These are phyloP conservation scores for Ploceus nigricollis DNA, from an alignment of 2,113 vertebrate genomes.

Conservation along the genomic window DNA sequence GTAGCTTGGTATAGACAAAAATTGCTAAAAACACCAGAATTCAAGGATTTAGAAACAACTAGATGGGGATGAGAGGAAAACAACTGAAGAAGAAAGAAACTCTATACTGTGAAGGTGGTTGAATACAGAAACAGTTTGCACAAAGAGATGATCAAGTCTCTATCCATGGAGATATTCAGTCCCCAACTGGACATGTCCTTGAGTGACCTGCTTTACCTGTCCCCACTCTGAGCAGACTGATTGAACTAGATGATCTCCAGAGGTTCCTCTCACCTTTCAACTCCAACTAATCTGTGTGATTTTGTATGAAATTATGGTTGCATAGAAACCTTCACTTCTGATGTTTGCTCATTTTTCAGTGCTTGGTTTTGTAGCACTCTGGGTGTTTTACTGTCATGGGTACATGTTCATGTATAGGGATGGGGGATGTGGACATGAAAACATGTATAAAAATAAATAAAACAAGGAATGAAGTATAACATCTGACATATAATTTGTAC, in stretches of 20 bases:
- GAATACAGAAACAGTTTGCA: background rate
- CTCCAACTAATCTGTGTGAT: background rate
- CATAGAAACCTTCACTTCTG: background rate
- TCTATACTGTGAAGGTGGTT: background rate
- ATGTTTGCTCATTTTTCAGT: background rate
- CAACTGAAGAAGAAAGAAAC: background rate
- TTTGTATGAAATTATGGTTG: background rate
- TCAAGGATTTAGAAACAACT: background rate
- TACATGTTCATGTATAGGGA: background rate
- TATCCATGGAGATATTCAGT: background rate
- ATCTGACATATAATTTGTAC: background rate
- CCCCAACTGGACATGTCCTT: fast-evolving
- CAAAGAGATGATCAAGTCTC: background rate
- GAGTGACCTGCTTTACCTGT: background rate
- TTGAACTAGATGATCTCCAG: background rate
- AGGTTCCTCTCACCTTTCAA: background rate
- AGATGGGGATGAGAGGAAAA: background rate
- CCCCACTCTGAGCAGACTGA: background rate
- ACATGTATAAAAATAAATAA: background rate
- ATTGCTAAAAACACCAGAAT: background rate
- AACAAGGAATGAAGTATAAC: background rate
- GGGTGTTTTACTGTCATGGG: background rate
- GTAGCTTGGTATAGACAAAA: background rate
- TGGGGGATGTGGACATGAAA: background rate
- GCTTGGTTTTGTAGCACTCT: background rate